Percentiles rank a stretch among this genome's conserved stretches.
Conservation (phyloP, 2,113 vertebrate genomes). For the Cairina moschata region DNA sequence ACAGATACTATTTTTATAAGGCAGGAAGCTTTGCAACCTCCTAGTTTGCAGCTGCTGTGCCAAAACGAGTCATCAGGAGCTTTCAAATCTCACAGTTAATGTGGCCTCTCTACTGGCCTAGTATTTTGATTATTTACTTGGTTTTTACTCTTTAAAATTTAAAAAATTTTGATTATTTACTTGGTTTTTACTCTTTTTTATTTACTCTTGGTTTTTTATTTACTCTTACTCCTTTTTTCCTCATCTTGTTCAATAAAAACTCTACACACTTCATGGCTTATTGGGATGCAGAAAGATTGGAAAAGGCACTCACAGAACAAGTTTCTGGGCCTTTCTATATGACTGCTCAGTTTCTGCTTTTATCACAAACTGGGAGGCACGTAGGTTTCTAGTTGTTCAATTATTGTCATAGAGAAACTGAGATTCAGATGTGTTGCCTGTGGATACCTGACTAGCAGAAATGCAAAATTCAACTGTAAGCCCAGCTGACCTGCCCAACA, state of each 20-base stretch:
- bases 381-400: background rate
- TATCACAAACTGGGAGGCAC: background rate
- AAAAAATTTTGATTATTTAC: background rate
- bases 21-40: background rate
- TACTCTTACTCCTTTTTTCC: background rate
- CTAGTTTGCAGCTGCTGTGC: background rate
- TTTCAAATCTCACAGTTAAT: background rate
- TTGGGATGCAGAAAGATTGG: background rate
- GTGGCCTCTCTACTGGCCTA: background rate
- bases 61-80: background rate
- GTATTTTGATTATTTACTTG: background rate
- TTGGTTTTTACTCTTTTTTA: background rate
- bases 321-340: slow-evolving; percentile 4
- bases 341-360: background rate
- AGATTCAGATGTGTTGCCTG: background rate
- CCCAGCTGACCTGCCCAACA: background rate
- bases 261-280: background rate
- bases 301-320: background rate
- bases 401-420: slow-evolving; percentile 9
- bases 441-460: background rate
- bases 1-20: background rate
- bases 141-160: too few relatives aligned
- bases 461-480: background rate
- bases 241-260: background rate
- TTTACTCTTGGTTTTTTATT: background rate